Percentiles rank a stretch among this genome's conserved stretches.
Evolutionary conservation across 2,888 invertebrate genomes (phyloP).

Genomic region (Apamea epomidion): DNA sequence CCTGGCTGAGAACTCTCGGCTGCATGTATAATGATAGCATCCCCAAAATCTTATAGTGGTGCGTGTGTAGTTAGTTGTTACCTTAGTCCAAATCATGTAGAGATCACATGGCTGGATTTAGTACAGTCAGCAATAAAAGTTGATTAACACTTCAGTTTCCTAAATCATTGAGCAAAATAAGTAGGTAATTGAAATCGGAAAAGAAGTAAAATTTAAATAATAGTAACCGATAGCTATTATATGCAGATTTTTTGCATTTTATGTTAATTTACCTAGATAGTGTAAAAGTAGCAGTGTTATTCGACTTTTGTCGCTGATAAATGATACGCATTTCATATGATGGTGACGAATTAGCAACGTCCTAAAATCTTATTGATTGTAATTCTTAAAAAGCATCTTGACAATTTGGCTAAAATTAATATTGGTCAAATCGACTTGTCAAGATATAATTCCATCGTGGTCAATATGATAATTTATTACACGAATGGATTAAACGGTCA

Average conservation of each 20-base stretch:
- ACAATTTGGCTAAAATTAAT: background rate
- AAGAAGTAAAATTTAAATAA: background rate
- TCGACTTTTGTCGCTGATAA: background rate
- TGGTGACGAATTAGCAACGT: background rate
- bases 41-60: background rate
- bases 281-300: background rate
- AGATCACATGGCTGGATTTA: background rate
- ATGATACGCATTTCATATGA: background rate
- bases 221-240: background rate
- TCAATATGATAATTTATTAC: background rate
- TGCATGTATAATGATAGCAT: background rate
- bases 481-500: background rate
- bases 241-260: background rate
- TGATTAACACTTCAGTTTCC: background rate
- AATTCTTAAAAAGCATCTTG: background rate
- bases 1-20: constrained; percentile 1
- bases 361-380: background rate
- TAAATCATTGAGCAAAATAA: background rate
- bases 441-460: background rate
- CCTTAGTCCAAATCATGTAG: background rate
- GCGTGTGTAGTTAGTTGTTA: too few species aligned
- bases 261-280: background rate
- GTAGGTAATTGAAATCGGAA: background rate
- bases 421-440: background rate
- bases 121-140: too few species aligned